Percentiles rank a stretch among this genome's conserved stretches.
These are phyloP conservation scores for Valencia hispanica DNA, from an alignment of 2,797 vertebrate genomes.

Conservation along the genomic window DNA sequence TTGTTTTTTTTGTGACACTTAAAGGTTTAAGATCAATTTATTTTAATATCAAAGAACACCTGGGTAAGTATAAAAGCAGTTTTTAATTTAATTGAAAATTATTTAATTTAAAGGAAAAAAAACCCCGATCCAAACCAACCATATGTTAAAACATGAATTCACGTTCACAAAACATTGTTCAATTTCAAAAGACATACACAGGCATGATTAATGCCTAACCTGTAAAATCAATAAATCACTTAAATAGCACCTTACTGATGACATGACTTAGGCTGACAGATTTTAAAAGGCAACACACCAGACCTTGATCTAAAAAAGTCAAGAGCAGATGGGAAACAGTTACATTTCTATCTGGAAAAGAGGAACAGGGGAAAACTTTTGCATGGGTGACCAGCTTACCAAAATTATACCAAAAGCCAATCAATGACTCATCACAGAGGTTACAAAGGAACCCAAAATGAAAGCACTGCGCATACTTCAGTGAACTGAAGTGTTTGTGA, in stretches of 20 bases:
- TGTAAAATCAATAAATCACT: no score
- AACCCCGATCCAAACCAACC: not conserved
- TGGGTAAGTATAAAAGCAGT: not conserved
- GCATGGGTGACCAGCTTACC: not conserved
- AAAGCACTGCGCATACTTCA: no score
- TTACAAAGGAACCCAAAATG: no score
- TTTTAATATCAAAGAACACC: not conserved
- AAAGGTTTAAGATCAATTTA: not conserved
- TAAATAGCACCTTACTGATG: no score
- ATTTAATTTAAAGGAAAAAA: not conserved
- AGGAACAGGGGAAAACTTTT: not conserved
- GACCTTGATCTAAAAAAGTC: no score
- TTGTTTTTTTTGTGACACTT: not conserved
- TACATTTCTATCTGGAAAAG: no score
- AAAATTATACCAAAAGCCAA: not conserved
- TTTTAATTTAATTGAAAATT: not conserved
- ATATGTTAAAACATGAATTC: no score
- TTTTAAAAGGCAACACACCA: not conserved
- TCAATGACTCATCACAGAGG: not conserved
- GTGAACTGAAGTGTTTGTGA: no score
- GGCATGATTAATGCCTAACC: no score
- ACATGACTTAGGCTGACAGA: not conserved
- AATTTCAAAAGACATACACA: no score
- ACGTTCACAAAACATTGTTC: no score
- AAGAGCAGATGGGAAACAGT: no score